Conservation (phyloP, 2,888 invertebrate genomes). For the Caenorhabditis sp. region DNA sequence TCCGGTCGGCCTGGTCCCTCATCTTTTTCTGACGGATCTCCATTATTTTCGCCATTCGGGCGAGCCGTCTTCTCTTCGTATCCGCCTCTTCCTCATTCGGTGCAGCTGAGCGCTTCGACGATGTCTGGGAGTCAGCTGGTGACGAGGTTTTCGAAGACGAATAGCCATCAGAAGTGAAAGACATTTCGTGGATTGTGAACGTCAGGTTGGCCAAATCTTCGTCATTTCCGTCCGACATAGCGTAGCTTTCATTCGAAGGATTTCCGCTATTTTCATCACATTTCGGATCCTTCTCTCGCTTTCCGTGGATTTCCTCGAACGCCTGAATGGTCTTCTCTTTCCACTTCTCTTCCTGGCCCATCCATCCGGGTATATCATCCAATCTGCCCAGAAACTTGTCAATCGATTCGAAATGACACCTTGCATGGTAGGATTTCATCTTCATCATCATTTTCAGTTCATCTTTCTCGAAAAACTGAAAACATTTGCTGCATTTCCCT, state of each 20-base stretch:
- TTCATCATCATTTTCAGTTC: constrained; percentile 55
- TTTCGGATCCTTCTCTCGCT: too few species aligned
- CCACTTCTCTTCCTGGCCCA: too few species aligned
- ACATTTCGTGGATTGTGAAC: too few species aligned
- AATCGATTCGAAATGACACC: constrained; percentile 49
- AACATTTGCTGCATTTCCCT: constrained; percentile 70
- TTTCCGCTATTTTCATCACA: too few species aligned
- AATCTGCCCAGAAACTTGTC: constrained; percentile 1
- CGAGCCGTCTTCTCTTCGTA: constrained; percentile 10
- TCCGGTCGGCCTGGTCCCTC: too few species aligned
- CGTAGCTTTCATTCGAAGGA: neutral
- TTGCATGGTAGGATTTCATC: constrained; percentile 57
- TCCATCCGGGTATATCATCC: constrained; percentile 12
- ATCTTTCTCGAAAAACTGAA: constrained; percentile 56
- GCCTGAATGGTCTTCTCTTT: too few species aligned
- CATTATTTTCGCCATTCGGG: constrained; percentile 5
- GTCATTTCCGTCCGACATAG: neutral
- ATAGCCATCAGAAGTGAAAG: too few species aligned
- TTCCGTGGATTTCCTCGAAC: too few species aligned
- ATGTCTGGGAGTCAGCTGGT: too few species aligned
- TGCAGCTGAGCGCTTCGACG: too few species aligned
- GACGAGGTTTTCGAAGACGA: too few species aligned
- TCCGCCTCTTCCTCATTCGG: neutral
- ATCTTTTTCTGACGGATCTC: constrained; percentile 9
- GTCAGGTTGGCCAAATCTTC: too few species aligned